phyloP scores from a whole-genome alignment of 2,113 vertebrate species.

The Tachysurus fulvidraco region DNA sequence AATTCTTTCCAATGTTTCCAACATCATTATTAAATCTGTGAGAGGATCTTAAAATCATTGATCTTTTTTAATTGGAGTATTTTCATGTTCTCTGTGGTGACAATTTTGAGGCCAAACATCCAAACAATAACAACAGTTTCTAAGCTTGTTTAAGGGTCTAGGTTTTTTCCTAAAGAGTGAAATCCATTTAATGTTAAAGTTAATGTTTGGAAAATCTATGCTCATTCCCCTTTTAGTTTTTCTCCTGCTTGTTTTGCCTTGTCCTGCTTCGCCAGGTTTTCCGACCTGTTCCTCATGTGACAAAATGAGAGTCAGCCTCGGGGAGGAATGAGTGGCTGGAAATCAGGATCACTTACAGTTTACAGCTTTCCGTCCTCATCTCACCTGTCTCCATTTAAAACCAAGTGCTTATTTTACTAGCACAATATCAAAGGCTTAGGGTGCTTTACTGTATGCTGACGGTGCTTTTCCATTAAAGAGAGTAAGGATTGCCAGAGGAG shows the following conservation, averaged over 20 bases:
- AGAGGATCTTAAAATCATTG: not conserved
- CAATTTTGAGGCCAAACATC: not conserved
- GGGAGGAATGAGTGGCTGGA: constrained; percentile 46
- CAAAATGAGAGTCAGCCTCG: constrained; percentile 21
- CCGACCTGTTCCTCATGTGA: constrained; percentile 7
- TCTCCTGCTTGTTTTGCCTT: not conserved
- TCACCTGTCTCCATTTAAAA: constrained; percentile 24
- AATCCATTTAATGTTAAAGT: constrained; percentile 26
- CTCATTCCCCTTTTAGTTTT: constrained; percentile 12
- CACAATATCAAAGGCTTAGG: constrained; percentile 18
- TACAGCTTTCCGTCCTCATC: constrained; percentile 21
- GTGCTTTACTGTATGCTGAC: constrained; percentile 31
- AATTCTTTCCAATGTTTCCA: not conserved
- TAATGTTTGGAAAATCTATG: constrained; percentile 46
- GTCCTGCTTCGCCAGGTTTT: not conserved
- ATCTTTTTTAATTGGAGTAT: not conserved
- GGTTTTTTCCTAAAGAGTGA: not conserved
- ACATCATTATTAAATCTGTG: not conserved
- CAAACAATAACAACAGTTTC: too few relatives aligned
- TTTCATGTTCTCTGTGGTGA: not conserved
- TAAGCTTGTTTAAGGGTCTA: not conserved
- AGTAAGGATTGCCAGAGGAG: not conserved
- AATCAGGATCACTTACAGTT: constrained; percentile 42
- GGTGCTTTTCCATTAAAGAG: constrained; percentile 4
- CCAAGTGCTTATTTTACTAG: constrained; percentile 37